Evolutionary conservation across 2,113 vertebrate species (phyloP).

Genomic region (Chauna torquata): DNA sequence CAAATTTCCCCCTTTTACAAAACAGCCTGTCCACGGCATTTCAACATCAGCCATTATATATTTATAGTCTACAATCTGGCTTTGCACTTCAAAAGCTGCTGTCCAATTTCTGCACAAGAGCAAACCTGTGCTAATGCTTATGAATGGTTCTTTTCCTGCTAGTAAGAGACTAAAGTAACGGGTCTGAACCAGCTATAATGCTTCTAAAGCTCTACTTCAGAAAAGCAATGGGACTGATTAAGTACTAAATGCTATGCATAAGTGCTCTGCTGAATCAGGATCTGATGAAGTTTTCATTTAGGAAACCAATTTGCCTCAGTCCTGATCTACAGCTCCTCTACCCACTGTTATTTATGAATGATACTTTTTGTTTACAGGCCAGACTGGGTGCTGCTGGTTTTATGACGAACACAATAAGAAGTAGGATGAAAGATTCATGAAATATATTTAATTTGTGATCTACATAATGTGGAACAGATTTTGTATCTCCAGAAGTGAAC

Average conservation of each 20-base stretch:
- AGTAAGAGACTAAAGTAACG: not conserved
- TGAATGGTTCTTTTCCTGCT: not conserved
- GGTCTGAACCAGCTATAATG: not conserved
- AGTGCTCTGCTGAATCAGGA: not conserved
- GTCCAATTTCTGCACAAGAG: not conserved
- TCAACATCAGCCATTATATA: not conserved
- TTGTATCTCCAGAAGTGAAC: not conserved
- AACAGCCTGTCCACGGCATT: not conserved
- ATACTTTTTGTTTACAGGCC: not conserved
- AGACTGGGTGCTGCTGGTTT: not conserved
- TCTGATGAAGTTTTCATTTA: not conserved
- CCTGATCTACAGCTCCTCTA: not conserved
- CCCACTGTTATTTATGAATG: not conserved
- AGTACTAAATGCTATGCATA: not conserved
- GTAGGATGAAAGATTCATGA: not conserved
- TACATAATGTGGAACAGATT: not conserved
- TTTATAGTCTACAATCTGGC: not conserved
- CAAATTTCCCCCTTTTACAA: not conserved
- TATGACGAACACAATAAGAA: not conserved
- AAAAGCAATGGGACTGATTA: not conserved
- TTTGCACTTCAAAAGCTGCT: not conserved
- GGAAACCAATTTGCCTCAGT: not conserved
- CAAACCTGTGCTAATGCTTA: not conserved
- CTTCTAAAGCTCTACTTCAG: not conserved
- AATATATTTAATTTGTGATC: not conserved